These are phyloP conservation scores for Glaucidium brasilianum DNA, from an alignment of 2,113 vertebrate species.

Conservation along the genomic window DNA sequence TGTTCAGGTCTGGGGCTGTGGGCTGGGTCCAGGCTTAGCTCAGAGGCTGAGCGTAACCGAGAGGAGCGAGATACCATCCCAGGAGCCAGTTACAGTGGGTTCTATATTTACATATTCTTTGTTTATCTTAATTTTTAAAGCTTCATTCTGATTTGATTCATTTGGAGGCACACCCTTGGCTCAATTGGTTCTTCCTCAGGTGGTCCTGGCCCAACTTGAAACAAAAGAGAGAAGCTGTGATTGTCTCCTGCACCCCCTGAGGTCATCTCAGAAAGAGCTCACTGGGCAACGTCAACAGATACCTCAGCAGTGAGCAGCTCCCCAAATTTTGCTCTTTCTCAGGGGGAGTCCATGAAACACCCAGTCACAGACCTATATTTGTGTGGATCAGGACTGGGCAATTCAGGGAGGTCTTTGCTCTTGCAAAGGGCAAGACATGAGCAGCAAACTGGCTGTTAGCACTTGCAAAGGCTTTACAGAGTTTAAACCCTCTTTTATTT, in stretches of 20 bases:
- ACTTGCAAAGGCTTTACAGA: background rate
- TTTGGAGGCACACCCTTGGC: slow-evolving; percentile 63
- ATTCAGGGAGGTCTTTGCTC: background rate
- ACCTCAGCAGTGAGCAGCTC: background rate
- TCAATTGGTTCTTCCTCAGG: slow-evolving; percentile 63
- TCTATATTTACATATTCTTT: background rate
- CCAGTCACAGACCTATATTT: background rate
- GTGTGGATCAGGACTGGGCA: background rate
- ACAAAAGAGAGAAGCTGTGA: background rate
- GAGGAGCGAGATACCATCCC: background rate
- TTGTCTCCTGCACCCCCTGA: background rate
- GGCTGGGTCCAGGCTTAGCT: background rate
- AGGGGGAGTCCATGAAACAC: background rate
- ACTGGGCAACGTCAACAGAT: background rate
- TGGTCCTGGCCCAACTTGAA: background rate
- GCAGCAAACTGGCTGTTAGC: background rate
- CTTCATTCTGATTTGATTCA: background rate
- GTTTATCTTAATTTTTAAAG: background rate
- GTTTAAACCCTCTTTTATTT: background rate
- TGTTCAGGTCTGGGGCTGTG: background rate
- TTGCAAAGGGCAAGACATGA: background rate
- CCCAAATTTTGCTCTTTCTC: background rate
- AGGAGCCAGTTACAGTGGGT: background rate
- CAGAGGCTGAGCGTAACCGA: background rate
- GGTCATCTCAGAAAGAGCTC: background rate